phyloP scores from a whole-genome alignment of 2,888 invertebrate genomes.

The Melanchra persicariae region DNA sequence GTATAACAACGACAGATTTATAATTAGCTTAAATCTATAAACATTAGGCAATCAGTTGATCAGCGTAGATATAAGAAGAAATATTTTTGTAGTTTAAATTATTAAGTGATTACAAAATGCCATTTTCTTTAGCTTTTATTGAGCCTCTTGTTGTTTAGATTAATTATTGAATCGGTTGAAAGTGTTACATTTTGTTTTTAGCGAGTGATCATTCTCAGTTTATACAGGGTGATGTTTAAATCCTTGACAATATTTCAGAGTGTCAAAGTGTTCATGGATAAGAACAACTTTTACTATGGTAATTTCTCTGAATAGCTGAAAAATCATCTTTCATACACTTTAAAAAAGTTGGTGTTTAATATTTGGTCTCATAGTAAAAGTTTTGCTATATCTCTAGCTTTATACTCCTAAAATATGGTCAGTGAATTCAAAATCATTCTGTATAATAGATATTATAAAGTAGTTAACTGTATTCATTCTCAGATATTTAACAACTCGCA shows the following conservation, averaged over 20 bases:
- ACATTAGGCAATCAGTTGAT: slow-evolving; percentile 75
- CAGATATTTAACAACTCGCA: slow-evolving; percentile 32
- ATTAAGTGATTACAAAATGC: slow-evolving; percentile 82
- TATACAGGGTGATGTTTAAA: slow-evolving; percentile 3
- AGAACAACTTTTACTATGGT: neutral
- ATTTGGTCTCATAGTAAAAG: neutral
- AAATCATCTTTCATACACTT: neutral
- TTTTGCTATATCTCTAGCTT: neutral
- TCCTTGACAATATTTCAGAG: neutral
- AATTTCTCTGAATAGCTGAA: neutral
- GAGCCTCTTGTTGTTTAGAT: slow-evolving; percentile 78
- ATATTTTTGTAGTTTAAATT: slow-evolving; percentile 83
- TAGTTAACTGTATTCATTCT: slow-evolving; percentile 44
- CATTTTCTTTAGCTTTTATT: slow-evolving; percentile 84
- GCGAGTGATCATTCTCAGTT: slow-evolving; percentile 54
- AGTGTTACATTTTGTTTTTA: slow-evolving; percentile 69
- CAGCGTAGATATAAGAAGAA: slow-evolving; percentile 67
- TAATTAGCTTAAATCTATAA: slow-evolving; percentile 32
- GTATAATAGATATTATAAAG: slow-evolving; percentile 12
- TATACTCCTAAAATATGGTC: neutral
- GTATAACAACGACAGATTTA: slow-evolving; percentile 17
- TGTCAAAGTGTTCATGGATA: neutral
- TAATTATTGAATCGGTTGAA: slow-evolving; percentile 64
- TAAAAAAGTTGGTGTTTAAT: neutral
- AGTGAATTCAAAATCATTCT: slow-evolving; percentile 13